Evolutionary conservation across 2,888 invertebrate genomes (phyloP), one percentile per base, ranked within the genome.

Genomic region (Lucinisca nassula): DNA sequence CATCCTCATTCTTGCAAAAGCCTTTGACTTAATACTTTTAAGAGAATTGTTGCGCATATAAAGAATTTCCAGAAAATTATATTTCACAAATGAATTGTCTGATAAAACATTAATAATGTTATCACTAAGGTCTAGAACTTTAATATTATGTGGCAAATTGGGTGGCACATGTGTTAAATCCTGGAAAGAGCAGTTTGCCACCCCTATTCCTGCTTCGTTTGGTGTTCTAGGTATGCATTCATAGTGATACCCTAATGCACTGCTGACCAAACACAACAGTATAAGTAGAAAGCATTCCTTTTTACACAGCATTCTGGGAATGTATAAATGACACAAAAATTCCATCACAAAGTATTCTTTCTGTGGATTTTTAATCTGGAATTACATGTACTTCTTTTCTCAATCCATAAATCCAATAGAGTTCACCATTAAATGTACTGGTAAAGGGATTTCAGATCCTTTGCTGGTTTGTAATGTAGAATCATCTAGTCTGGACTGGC

Each of bases 1-100:
- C 8, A 75, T 87, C 38, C 76, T 79, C 38, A 94, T 81, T 45
- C 89, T 85, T 10, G 78, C 86, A 84, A 95, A 93, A 17, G 94
- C 93, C 21, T 92, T 81, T 14, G 67, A 55, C 55, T 93, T 75
- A 10, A 95, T 88, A 21, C 49, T 83, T 1, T 84, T 84, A n/a
- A 95, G 85, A 24, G 92, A 91, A 79, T 94, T 95, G 81, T 94
- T 94, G 32, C 90, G 87, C 30, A 95, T 82, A 83, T 91, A 91
- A 21, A 95, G 81, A 51, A 92, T 89, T 51, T 90, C 91, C 27
- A 95, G 87, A 67, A 86, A 91, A 37, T 87, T 88, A 85, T 94
- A 94, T 86, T 93, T 94, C 30, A 93, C 92, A 90, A 95, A 95
- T n/a, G 92, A 91, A 35, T 87, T 88, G 58, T 90, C 85, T 17